Evolutionary conservation across 2,888 invertebrate species (phyloP).

Genomic region (Drosophila multiciliata): DNA sequence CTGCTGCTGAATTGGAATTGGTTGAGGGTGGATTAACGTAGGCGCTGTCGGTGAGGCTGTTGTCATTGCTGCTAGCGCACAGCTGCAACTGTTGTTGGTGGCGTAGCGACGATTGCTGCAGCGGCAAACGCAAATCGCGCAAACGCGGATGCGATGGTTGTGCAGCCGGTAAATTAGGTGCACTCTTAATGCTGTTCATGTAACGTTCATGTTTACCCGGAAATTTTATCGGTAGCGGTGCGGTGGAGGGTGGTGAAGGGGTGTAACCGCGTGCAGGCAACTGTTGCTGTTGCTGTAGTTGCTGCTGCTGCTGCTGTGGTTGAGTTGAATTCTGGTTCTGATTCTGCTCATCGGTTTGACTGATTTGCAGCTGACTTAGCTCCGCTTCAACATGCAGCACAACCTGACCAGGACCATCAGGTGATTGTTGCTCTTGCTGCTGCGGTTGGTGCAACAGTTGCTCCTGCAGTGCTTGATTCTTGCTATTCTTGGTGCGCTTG

Average conservation of each 20-base stretch:
- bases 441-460: slow-evolving; percentile 52
- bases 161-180: slow-evolving; percentile 90
- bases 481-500: slow-evolving; percentile 84
- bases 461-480: slow-evolving; percentile 84
- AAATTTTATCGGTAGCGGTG: slow-evolving; percentile 93
- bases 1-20: slow-evolving; percentile 61
- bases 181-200: slow-evolving; percentile 92
- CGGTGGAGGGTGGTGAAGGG: slow-evolving; percentile 93
- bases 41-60: slow-evolving; percentile 83
- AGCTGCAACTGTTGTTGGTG: slow-evolving; percentile 77
- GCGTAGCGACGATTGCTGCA: slow-evolving; percentile 87
- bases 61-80: slow-evolving; percentile 80
- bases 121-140: slow-evolving; percentile 90
- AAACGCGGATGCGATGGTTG: slow-evolving; percentile 89
- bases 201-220: slow-evolving; percentile 88
- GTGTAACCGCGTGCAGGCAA: slow-evolving; percentile 90
- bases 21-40: slow-evolving; percentile 83
- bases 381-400: slow-evolving; percentile 84
- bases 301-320: slow-evolving; percentile 6
- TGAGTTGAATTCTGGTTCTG: slow-evolving; percentile 74
- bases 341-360: slow-evolving; percentile 82
- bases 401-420: slow-evolving; percentile 59
- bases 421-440: slow-evolving; percentile 32
- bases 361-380: slow-evolving; percentile 88
- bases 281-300: slow-evolving; percentile 82